Evolutionary conservation across 2,797 vertebrate genomes (phyloP).

Genomic region (Acanthurus lineatus): DNA sequence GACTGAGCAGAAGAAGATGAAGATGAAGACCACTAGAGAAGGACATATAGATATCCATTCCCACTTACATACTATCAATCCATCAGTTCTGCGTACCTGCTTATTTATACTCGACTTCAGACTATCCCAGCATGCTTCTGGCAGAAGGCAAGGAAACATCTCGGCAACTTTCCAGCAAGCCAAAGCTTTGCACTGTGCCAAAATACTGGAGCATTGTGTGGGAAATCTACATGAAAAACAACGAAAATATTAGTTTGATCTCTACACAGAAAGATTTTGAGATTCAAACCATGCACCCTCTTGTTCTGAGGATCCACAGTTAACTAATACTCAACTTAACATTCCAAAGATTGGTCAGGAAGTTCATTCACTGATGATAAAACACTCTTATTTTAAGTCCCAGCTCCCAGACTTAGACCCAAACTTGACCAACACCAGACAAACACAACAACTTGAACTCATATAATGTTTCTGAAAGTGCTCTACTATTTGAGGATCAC

Average conservation of each 20-base stretch:
- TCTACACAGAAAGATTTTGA: not conserved
- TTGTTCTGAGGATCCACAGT: not conserved
- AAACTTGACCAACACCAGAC: not conserved
- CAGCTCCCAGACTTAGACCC: not conserved
- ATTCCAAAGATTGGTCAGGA: not conserved
- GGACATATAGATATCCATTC: conserved; percentile 37
- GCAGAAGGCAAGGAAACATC: not conserved
- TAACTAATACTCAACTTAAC: no score
- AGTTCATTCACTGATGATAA: not conserved
- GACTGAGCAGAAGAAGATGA: conserved; percentile 70
- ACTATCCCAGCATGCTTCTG: conserved; percentile 4
- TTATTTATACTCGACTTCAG: conserved; percentile 11
- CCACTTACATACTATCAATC: not conserved
- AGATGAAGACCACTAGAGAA: conserved; percentile 34
- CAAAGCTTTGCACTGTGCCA: conserved; percentile 5
- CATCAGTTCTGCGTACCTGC: not conserved
- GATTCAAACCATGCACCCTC: not conserved
- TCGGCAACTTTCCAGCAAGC: not conserved
- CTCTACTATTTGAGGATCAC: not conserved
- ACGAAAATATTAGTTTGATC: not conserved
- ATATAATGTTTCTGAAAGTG: no score
- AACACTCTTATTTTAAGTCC: not conserved
- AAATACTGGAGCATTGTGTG: not conserved
- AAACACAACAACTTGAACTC: not conserved
- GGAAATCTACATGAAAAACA: not conserved